Base-by-base conservation (phyloP, 2,113 vertebrate species). In the Caloenas nicobarica region DNA sequence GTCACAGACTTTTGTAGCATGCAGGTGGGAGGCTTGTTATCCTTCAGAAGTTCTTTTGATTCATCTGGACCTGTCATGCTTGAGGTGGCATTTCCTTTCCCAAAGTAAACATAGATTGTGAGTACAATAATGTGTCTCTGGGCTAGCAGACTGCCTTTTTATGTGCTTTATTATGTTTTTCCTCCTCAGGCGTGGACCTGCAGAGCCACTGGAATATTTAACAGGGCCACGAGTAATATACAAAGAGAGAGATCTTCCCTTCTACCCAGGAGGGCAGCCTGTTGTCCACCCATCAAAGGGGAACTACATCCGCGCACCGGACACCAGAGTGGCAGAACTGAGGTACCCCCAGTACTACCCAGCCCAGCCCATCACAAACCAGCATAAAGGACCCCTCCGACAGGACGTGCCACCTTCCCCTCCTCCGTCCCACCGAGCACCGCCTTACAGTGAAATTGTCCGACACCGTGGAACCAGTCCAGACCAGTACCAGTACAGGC, bases 321-420 rank as follows among this genome's bases (percentile, higher is more conserved):
- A 97, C 71, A 74, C 97, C 16, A 97, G 77, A 95, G 92, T 94
- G 22, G 86, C 97, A 62, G 99, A 99, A 77, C 96, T 98, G 88
- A 97, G 98, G 51, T 98, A 99, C 69, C 97, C 98, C 7, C 98
- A 98, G 29, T 99, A 98, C 95, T 99, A 98, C 91, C 97, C 98
- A 23, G 97, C 98, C 38, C 98, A 97, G 3, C 92, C 97, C 1
- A 0, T 90, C 34, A 92, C 97, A 18, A 94, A 73, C 44, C 98
- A 99, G 93, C 98, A 99, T 74, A 99, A 99, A 96, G 99, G 99
- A 81, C 99, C 99, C 22, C 94, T 99, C 84, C 98, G 99, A 25
- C 99, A 99, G 96, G 99, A 99, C 1, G 99, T 99, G 36, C 99
- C 99, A 0, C 99, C 99, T 10, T 99, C 99, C 11, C 99, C 99